Evolutionary conservation across 2,113 vertebrate genomes (phyloP).

Genomic region (Phrynocephalus versicolor): DNA sequence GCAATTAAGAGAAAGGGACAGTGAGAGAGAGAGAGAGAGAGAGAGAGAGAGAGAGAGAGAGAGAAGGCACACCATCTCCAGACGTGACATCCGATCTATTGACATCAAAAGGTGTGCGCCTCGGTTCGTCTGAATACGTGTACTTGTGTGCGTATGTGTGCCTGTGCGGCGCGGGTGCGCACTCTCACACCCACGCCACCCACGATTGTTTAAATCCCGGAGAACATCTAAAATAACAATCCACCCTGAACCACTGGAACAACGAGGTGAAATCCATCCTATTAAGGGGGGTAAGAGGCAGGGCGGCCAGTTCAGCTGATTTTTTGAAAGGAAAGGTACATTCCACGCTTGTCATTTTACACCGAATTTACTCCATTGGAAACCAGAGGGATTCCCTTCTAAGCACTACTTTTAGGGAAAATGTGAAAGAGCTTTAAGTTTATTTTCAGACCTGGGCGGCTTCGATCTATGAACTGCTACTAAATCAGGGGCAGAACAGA

Average conservation of each 20-base stretch:
- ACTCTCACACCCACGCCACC: too few relatives aligned
- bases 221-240: not conserved
- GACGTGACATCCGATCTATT: not conserved
- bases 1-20: not conserved
- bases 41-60: not conserved
- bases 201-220: not conserved
- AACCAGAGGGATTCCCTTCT: not conserved
- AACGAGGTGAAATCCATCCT: not conserved
- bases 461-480: too few relatives aligned
- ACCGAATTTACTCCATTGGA: not conserved
- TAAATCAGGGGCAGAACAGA: not conserved
- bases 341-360: not conserved
- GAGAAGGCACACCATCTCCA: too few relatives aligned
- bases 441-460: not conserved
- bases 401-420: not conserved
- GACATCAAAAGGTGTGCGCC: not conserved
- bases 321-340: not conserved
- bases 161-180: not conserved
- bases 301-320: too few relatives aligned
- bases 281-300: not conserved
- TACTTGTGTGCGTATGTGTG: too few relatives aligned
- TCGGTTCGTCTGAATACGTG: too few relatives aligned
- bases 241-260: too few relatives aligned
- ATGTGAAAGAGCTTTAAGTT: too few relatives aligned
- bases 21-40: not conserved